phyloP scores from a whole-genome alignment of 1,140 invertebrate genomes.

The Euglossa dilemma region DNA sequence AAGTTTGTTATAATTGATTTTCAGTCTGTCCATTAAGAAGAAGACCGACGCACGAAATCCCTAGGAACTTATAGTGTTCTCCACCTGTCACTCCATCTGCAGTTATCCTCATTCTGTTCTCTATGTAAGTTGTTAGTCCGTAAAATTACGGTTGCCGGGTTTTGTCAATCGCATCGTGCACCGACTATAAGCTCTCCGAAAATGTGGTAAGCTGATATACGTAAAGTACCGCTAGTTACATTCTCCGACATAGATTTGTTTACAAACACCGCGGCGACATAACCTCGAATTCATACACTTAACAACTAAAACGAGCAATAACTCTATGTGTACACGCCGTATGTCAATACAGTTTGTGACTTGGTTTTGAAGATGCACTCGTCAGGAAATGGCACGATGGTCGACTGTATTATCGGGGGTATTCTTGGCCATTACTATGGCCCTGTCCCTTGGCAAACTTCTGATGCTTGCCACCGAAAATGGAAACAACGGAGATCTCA shows the following conservation, averaged over 20 bases:
- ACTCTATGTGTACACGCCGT: neutral
- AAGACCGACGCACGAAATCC: conserved; percentile 16
- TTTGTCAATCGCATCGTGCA: conserved; percentile 11
- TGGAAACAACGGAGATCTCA: conserved; percentile 82
- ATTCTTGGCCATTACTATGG: conserved; percentile 80
- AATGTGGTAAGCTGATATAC: conserved; percentile 59
- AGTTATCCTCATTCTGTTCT: conserved; percentile 29
- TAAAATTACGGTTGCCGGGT: conserved; percentile 40
- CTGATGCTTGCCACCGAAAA: conserved; percentile 78
- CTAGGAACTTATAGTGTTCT: conserved; percentile 28
- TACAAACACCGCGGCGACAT: conserved; percentile 65
- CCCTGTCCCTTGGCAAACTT: conserved; percentile 80
- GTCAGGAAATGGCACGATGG: conserved; percentile 80
- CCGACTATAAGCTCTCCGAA: conserved; percentile 27
- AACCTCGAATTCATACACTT: conserved; percentile 47
- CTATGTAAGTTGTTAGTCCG: conserved; percentile 45
- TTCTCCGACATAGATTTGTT: conserved; percentile 60
- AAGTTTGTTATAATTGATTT: conserved; percentile 10
- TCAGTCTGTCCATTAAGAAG: conserved; percentile 6
- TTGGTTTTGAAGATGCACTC: conserved; percentile 70
- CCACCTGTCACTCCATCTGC: conserved; percentile 66
- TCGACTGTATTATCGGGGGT: conserved; percentile 80
- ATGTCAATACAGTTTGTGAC: neutral
- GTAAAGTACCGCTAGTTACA: conserved; percentile 9
- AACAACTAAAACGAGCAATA: conserved; percentile 17